Evolutionary conservation across 2,113 vertebrate genomes (phyloP).

Genomic region (Petromus typicus): DNA sequence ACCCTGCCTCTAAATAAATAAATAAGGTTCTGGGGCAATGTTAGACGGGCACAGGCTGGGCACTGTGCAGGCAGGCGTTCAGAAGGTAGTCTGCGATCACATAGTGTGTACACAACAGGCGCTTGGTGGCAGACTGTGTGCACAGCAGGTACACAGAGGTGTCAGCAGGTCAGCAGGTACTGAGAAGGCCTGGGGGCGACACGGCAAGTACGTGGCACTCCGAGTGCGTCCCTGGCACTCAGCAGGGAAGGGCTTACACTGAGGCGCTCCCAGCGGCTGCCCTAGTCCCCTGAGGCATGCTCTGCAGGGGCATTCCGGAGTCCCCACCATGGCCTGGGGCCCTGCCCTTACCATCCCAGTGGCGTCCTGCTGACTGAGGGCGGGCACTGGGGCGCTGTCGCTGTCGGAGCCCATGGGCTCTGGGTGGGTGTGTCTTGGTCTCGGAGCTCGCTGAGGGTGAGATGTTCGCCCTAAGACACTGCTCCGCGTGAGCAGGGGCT

Average conservation of each 20-base stretch:
- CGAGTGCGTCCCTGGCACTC: no score
- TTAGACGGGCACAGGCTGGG: not conserved
- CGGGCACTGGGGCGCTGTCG: no score
- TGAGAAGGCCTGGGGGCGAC: no score
- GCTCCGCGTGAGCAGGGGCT: no score
- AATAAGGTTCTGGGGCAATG: not conserved
- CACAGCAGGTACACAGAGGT: no score
- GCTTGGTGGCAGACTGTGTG: not conserved
- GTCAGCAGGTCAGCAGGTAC: no score
- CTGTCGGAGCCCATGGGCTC: no score
- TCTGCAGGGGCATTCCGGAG: not conserved
- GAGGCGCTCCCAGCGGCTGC: no score
- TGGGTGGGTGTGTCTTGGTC: not conserved
- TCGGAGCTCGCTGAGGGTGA: not conserved
- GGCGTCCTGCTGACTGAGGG: not conserved
- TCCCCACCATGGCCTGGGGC: not conserved
- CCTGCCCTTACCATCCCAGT: not conserved
- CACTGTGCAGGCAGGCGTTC: not conserved
- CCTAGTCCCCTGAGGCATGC: not conserved
- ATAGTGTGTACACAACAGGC: not conserved
- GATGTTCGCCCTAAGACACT: not conserved
- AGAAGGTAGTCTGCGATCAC: not conserved
- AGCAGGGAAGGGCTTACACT: no score
- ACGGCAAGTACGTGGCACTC: no score
- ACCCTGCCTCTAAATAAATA: not conserved